Conservation (phyloP, 2,888 invertebrate species). For the Oscheius sp. region DNA sequence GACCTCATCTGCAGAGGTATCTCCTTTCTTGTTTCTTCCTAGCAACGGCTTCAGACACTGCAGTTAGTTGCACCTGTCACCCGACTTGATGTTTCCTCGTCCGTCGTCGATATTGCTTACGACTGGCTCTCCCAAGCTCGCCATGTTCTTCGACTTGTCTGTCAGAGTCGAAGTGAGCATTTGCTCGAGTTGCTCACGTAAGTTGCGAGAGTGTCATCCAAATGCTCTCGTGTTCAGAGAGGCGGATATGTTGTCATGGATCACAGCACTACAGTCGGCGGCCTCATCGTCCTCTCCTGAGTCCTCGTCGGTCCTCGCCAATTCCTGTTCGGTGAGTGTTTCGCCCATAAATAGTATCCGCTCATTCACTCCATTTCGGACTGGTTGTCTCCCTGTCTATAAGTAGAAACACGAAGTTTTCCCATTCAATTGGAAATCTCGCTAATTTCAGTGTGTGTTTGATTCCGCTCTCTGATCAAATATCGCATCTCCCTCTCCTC, state of each 20-base stretch:
- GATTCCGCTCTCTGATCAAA: slow-evolving; percentile 22
- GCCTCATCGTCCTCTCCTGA: slow-evolving; percentile 12
- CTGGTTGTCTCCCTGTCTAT: neutral
- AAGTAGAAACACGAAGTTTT: too few species aligned
- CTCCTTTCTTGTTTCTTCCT: neutral
- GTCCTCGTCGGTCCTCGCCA: slow-evolving; percentile 23
- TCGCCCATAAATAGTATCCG: neutral
- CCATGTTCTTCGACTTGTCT: slow-evolving; percentile 55
- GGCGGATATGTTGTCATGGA: slow-evolving; percentile 60
- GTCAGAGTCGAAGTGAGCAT: slow-evolving; percentile 52
- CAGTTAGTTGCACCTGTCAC: slow-evolving; percentile 25
- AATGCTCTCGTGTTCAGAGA: slow-evolving; percentile 48
- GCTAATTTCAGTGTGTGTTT: slow-evolving; percentile 6
- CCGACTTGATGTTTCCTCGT: slow-evolving; percentile 53
- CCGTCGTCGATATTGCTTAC: slow-evolving; percentile 61
- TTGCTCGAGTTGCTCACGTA: slow-evolving; percentile 52
- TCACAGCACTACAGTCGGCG: slow-evolving; percentile 50
- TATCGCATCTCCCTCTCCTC: neutral
- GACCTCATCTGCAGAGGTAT: slow-evolving; percentile 41
- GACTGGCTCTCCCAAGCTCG: slow-evolving; percentile 53
- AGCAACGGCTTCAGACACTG: slow-evolving; percentile 14
- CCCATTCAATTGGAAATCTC: neutral
- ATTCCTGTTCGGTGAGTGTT: slow-evolving; percentile 30
- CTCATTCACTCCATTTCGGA: neutral
- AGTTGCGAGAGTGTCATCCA: neutral